phyloP scores from a whole-genome alignment of 1,140 invertebrate genomes.

The Heterodera carotae region DNA sequence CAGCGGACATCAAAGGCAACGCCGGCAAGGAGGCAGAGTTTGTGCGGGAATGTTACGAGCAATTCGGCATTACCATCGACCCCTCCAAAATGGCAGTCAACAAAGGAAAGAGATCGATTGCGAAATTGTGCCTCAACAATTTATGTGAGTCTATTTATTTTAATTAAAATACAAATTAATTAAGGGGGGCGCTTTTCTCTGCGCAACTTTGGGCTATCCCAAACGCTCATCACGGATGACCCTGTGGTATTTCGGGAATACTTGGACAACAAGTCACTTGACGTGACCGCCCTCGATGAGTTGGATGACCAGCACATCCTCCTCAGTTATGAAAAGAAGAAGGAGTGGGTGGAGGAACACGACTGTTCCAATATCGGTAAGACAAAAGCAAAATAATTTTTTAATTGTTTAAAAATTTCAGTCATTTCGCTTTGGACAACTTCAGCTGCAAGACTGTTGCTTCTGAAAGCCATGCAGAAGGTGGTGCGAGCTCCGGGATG shows the following conservation, averaged over 20 bases:
- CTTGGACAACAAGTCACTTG: not conserved
- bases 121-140: not conserved
- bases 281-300: not conserved
- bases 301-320: not conserved
- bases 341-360: slow-evolving; percentile 7
- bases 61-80: slow-evolving; percentile 1
- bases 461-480: slow-evolving; percentile 15
- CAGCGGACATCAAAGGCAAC: slow-evolving; percentile 5
- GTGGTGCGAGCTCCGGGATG: slow-evolving; percentile 7
- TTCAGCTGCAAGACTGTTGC: not conserved
- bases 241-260: not conserved
- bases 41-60: not conserved
- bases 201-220: slow-evolving; percentile 1
- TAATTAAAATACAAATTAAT: not conserved
- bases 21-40: slow-evolving; percentile 6
- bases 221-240: not conserved
- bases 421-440: slow-evolving; percentile 19
- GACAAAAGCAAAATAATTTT: too few species aligned
- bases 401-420: too few species aligned
- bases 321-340: not conserved
- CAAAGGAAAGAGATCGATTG: slow-evolving; percentile 13
- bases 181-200: slow-evolving; percentile 3
- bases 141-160: not conserved
- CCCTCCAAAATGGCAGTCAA: not conserved
- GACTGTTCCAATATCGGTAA: slow-evolving; percentile 3